Conservation (phyloP, 1,140 invertebrate species). For the Drosophila azteca region DNA sequence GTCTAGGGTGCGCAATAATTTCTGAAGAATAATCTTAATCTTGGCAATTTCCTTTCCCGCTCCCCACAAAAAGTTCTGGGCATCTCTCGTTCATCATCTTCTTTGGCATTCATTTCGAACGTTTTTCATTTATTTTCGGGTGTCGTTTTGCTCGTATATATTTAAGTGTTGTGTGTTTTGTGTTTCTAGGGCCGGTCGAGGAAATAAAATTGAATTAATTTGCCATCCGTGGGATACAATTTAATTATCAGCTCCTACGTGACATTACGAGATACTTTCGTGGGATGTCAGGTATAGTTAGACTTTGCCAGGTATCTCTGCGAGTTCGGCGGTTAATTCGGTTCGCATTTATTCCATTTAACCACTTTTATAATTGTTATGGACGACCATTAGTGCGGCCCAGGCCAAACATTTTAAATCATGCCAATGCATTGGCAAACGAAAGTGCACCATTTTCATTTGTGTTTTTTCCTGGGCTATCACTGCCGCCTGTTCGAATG, state of each 20-base stretch:
- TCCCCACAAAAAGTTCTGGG: conserved; percentile 4
- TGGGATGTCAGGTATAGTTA: conserved; percentile 17
- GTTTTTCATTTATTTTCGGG: conserved; percentile 47
- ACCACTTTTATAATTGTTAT: conserved; percentile 41
- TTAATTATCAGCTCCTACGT: conserved; percentile 44
- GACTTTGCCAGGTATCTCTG: conserved; percentile 1
- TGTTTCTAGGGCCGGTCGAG: conserved; percentile 3
- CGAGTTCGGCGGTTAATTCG: conserved; percentile 17
- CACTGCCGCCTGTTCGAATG: conserved; percentile 31
- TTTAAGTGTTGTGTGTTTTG: conserved; percentile 25
- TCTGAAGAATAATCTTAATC: conserved; percentile 35
- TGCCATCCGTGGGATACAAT: conserved; percentile 32
- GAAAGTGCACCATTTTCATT: conserved; percentile 16
- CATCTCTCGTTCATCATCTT: conserved; percentile 35
- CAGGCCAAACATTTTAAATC: conserved; percentile 61
- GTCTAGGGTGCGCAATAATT: background rate
- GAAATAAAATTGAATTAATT: conserved; percentile 53
- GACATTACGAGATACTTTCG: conserved; percentile 18
- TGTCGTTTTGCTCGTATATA: conserved; percentile 31
- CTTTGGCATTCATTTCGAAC: conserved; percentile 36
- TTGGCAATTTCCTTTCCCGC: conserved; percentile 28
- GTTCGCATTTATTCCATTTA: conserved; percentile 12
- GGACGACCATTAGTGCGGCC: conserved; percentile 51
- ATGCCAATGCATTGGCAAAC: conserved; percentile 19
- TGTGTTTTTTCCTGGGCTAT: conserved; percentile 35